A percentile compares a stretch with the other conserved stretches of the same genome.
Evolutionary conservation across 2,113 vertebrate genomes (phyloP).

Genomic region (Brachyhypopomus gauderio): DNA sequence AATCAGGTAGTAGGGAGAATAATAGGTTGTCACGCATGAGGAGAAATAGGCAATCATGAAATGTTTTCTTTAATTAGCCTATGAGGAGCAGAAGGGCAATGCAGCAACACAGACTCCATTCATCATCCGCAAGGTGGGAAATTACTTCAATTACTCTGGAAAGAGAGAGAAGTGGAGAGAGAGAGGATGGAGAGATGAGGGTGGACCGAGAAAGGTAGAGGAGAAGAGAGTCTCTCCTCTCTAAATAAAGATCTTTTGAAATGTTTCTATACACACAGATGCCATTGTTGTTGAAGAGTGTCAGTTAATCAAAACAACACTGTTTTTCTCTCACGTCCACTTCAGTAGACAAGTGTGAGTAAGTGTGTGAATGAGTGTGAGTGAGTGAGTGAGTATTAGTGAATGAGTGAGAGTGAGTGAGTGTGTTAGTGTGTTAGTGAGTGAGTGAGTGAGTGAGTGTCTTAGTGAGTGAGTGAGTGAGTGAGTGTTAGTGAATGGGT

Average conservation of each 20-base stretch:
- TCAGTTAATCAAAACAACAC: constrained; percentile 10
- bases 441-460: constrained; percentile 1
- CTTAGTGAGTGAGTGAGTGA: background rate
- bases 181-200: constrained; percentile 4
- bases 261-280: background rate
- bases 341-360: background rate
- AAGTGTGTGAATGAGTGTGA: background rate
- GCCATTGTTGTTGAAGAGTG: background rate
- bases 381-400: background rate
- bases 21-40: constrained; percentile 99
- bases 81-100: constrained; percentile 94
- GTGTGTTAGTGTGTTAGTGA: background rate
- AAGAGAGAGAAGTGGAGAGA: constrained; percentile 49
- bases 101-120: constrained; percentile 90
- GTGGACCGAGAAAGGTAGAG: constrained; percentile 24
- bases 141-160: constrained; percentile 94
- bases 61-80: constrained; percentile 99
- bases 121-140: constrained; percentile 99
- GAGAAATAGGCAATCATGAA: constrained; percentile 99
- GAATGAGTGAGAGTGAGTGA: background rate
- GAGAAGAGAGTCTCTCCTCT: constrained; percentile 2
- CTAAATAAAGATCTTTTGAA: constrained; percentile 8
- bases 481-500: no score
- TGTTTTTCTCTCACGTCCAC: background rate
- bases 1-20: constrained; percentile 99